Conservation (phyloP, 2,888 invertebrate species). For the Agrotis puta region DNA sequence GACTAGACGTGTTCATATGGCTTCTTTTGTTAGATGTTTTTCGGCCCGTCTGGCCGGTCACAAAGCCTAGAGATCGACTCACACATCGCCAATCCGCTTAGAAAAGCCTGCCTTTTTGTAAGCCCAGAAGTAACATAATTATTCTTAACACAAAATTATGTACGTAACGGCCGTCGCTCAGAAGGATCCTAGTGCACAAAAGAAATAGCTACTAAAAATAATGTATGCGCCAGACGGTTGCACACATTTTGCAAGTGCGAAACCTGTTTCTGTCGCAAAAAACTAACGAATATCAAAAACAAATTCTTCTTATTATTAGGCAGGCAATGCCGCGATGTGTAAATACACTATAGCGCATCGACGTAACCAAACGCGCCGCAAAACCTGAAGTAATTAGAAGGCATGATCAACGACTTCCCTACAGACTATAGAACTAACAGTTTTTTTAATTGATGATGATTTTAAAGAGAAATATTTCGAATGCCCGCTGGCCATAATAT, state of each 20-base stretch:
- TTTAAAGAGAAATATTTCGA: slow-evolving; percentile 39
- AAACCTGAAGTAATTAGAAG: slow-evolving; percentile 53
- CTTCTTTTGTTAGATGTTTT: slow-evolving; percentile 81
- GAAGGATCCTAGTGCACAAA: slow-evolving; percentile 41
- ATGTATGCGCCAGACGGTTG: slow-evolving; percentile 48
- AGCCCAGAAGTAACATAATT: slow-evolving; percentile 55
- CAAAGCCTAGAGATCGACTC: slow-evolving; percentile 72
- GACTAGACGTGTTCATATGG: slow-evolving; percentile 79
- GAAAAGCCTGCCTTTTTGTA: slow-evolving; percentile 62
- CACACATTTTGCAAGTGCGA: slow-evolving; percentile 49
- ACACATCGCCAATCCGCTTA: slow-evolving; percentile 63
- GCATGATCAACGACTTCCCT: slow-evolving; percentile 31
- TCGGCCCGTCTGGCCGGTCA: slow-evolving; percentile 71
- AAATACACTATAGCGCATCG: slow-evolving; percentile 39
- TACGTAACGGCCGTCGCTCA: slow-evolving; percentile 52
- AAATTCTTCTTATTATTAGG: slow-evolving; percentile 31
- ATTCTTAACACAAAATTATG: slow-evolving; percentile 55
- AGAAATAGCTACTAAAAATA: slow-evolving; percentile 34
- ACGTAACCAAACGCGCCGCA: slow-evolving; percentile 2
- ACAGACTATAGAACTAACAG: slow-evolving; percentile 39
- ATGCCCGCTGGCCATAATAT: slow-evolving; percentile 49
- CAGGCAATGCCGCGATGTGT: slow-evolving; percentile 18
- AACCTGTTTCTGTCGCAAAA: slow-evolving; percentile 55
- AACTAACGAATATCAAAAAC: slow-evolving; percentile 42
- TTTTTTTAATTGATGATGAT: slow-evolving; percentile 9